Evolutionary conservation across 2,888 invertebrate species (phyloP), one percentile per base, ranked within the genome.

Genomic region (Lithodes maja): DNA sequence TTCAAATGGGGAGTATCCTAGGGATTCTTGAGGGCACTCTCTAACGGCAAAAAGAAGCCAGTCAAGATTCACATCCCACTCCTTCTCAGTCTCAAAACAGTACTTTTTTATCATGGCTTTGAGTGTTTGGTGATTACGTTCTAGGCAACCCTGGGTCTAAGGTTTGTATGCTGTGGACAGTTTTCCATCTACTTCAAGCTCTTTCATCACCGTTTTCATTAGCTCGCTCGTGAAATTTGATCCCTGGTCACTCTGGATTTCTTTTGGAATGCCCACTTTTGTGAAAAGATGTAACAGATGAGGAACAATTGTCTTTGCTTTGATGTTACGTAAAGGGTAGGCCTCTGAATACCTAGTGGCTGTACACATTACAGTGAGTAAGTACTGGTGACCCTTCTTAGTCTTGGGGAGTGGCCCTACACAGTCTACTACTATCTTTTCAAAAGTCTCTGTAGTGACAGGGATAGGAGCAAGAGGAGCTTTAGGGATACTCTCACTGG

Each of bases 141-240:
- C 75, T 33, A 85, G 5, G 3, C 33, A n/a, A 77, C 84, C 84
- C 49, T 85, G 84, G 17, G 77, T 53, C 49, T 85, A 50, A 12
- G 84, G 84, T n/a, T 54, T 33, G 61, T 85, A 77, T 3, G 77
- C 84, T 3, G 55, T 54, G 2, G 75, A 77, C n/a, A 74, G 52
- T n/a, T 50, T 68, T 15, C 71, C 7, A 9, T 50, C 12, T 5
- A 75, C 55, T 15, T 33, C 74, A 15, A 84, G 49, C 17, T 61
- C 61, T 55, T 55, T 61, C 61, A 61, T 61, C 12, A 61, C 61
- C 61, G 5, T 12, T 7, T 12, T 61, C 54, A 77, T 71, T 15
- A 84, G 84, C n/a, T 75, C 50, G 53, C 69, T 69, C 1, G 84
- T 84, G 61, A 84, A 84, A 55, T 84, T 74, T 3, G 84, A 33